Evolutionary conservation across 2,797 vertebrate genomes (phyloP).

Genomic region (Setipinna tenuifilis): DNA sequence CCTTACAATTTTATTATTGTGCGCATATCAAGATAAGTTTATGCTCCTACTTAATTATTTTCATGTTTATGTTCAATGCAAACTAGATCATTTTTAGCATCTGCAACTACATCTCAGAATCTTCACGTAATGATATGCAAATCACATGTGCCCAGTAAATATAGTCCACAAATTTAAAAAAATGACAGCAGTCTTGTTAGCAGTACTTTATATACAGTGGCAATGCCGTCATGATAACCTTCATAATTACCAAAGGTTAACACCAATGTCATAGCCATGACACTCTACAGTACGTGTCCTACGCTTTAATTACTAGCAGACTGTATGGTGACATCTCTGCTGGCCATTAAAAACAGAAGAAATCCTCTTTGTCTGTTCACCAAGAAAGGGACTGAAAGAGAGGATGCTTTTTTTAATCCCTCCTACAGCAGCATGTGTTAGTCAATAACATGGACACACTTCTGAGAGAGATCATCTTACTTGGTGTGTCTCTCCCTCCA

Average conservation of each 20-base stretch:
- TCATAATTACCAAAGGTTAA: constrained; percentile 4
- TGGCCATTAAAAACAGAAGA: not conserved
- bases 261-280: not conserved
- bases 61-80: not conserved
- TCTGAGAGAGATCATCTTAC: not conserved
- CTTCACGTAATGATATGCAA: not conserved
- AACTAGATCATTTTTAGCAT: not conserved
- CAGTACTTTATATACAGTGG: not conserved
- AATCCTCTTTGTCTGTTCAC: not conserved
- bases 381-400: not conserved
- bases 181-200: not conserved
- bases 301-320: not conserved
- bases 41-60: too few relatives aligned
- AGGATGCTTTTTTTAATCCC: not conserved
- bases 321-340: not conserved
- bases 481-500: not conserved
- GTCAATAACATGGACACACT: constrained; percentile 13
- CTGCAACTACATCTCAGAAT: not conserved
- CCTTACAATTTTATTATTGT: not conserved
- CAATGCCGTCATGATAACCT: not conserved
- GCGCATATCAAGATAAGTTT: not conserved
- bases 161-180: not conserved
- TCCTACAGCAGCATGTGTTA: not conserved
- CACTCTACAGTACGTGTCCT: not conserved
- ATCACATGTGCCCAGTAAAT: too few relatives aligned